Evolutionary conservation across 2,888 invertebrate genomes (phyloP), one percentile per base, ranked within the genome.

Genomic region (Priocnemis perturbator): DNA sequence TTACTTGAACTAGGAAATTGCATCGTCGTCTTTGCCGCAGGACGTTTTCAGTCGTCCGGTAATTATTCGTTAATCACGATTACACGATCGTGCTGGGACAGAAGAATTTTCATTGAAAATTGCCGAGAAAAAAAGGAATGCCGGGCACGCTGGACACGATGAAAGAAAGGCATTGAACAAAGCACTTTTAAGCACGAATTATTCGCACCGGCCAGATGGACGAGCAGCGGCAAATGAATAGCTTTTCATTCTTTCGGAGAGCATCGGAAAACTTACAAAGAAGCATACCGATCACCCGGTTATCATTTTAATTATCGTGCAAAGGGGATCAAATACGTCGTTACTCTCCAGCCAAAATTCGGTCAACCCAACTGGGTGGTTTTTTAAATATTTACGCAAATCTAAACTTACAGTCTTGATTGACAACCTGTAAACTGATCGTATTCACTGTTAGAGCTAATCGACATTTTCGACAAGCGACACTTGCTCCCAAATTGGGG

Each of bases 101-200:
- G 17, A 26, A 55, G 17, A 55, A 55, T 55, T 26, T 23, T 17
- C 55, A n/a, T 26, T 55, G 26, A 55, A 55, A 55, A 17, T 15
- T 55, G 3, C 23, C 23, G 9, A 55, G 17, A 17, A 55, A 23
- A 23, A 21, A 55, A 26, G n/a, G 26, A 55, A 17, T 5, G 3
- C 2, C 7, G 23, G n/a, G 17, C 2, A n/a, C 15, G 53, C 7
- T 9, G 37, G 37, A 14, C 30, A 14, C n/a, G 37, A 56, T 56
- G 14, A 56, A 56, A 56, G 56, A 56, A 26, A 17, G 17, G 3
- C n/a, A 3, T 37, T 56, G 17, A 30, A 19, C 26, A 56, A 37
- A 21, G 23, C 30, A 17, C 30, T 17, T 23, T 56, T 56, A 15
- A 56, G 37, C 37, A 19, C 17, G 23, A 56, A 56, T 26, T 56